Conservation (phyloP, 2,113 vertebrate genomes). For the Argyrosomus japonicus region DNA sequence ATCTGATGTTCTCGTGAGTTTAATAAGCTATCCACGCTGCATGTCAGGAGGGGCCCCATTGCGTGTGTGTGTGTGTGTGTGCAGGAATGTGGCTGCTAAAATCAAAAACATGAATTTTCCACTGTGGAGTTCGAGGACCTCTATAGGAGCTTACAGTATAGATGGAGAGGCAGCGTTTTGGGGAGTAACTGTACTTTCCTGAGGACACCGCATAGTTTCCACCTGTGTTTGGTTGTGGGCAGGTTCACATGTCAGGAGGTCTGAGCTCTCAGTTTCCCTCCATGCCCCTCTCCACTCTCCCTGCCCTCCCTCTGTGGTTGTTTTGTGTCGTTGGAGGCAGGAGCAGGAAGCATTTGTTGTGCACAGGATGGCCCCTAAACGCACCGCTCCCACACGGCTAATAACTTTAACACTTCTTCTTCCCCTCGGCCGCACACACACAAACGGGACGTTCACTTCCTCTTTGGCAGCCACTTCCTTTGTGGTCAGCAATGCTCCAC, state of each 20-base stretch:
- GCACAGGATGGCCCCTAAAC: slow-evolving; percentile 76
- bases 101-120: slow-evolving; percentile 63
- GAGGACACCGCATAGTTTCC: slow-evolving; percentile 45
- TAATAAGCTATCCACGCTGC: slow-evolving; percentile 12
- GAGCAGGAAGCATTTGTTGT: slow-evolving; percentile 80
- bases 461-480: slow-evolving; percentile 68
- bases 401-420: slow-evolving; percentile 85
- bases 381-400: slow-evolving; percentile 72
- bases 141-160: slow-evolving; percentile 39
- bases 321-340: slow-evolving; percentile 52
- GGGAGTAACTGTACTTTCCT: slow-evolving; percentile 2
- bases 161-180: slow-evolving; percentile 7
- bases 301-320: slow-evolving; percentile 16
- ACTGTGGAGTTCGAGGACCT: slow-evolving; percentile 16
- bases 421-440: slow-evolving; percentile 59
- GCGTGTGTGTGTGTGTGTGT: slow-evolving; percentile 34
- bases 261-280: not conserved
- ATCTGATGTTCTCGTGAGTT: slow-evolving; percentile 48
- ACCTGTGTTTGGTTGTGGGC: slow-evolving; percentile 47
- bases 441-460: slow-evolving; percentile 73
- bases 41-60: slow-evolving; percentile 38
- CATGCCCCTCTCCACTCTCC: not conserved
- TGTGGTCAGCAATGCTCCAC: slow-evolving; percentile 16
- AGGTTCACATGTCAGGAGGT: slow-evolving; percentile 42
- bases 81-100: slow-evolving; percentile 53